Evolutionary conservation across 2,888 invertebrate genomes (phyloP).

Genomic region (Drosophila sordidapex): DNA sequence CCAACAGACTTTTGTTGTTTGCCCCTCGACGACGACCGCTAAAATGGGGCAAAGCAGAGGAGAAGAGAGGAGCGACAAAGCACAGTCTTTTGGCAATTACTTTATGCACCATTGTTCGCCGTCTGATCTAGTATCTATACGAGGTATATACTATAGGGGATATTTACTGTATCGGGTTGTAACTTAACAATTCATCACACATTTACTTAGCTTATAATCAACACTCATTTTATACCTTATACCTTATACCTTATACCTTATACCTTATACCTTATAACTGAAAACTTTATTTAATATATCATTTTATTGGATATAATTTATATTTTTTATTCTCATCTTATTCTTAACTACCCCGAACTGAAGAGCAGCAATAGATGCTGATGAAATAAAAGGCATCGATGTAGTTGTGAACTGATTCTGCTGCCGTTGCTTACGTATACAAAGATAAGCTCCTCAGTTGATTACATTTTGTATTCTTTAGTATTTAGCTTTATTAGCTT

Average conservation of each 20-base stretch:
- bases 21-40: slow-evolving; percentile 9
- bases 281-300: neutral
- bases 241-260: neutral
- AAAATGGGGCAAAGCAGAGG: neutral
- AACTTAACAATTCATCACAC: neutral
- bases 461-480: slow-evolving; percentile 1
- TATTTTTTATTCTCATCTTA: neutral
- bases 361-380: neutral
- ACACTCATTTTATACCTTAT: neutral
- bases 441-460: neutral
- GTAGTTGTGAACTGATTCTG: neutral
- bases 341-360: neutral
- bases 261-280: neutral
- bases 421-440: neutral
- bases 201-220: neutral
- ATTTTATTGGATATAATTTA: neutral
- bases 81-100: slow-evolving; percentile 62
- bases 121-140: slow-evolving; percentile 28
- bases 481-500: slow-evolving; percentile 6
- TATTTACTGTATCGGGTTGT: neutral
- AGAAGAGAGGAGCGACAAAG: neutral
- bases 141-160: neutral
- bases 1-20: slow-evolving; percentile 57
- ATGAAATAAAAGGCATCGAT: neutral
- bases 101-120: slow-evolving; percentile 62